Conservation (phyloP, 2,888 invertebrate genomes). For the Ypsolopha scabrella region DNA sequence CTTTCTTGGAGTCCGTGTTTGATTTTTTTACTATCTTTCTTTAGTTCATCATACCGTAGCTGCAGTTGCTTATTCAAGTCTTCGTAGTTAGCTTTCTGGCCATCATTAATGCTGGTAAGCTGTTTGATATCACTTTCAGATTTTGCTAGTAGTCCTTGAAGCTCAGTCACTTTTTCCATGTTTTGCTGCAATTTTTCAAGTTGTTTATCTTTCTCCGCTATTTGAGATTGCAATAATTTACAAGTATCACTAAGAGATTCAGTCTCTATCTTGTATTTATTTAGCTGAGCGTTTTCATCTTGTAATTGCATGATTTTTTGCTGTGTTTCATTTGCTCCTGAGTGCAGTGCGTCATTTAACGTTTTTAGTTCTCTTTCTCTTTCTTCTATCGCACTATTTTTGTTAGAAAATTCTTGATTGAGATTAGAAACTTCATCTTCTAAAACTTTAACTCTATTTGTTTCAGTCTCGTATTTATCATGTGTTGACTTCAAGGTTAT, state of each 20-base stretch:
- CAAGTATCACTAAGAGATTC: conserved; percentile 45
- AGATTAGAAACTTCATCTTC: conserved; percentile 37
- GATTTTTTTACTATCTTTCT: conserved; percentile 57
- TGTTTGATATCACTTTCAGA: conserved; percentile 60
- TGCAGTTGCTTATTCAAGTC: conserved; percentile 57
- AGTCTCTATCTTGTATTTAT: conserved; percentile 39
- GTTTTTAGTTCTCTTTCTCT: conserved; percentile 34
- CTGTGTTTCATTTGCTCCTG: conserved; percentile 38
- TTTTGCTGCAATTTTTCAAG: conserved; percentile 37
- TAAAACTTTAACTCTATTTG: conserved; percentile 29
- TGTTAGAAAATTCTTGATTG: conserved; percentile 30
- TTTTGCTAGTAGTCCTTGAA: conserved; percentile 46
- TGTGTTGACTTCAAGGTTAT: conserved; percentile 34
- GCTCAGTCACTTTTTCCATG: conserved; percentile 47
- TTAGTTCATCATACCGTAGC: conserved; percentile 49
- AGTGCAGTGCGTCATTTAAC: conserved; percentile 34
- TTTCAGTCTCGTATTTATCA: conserved; percentile 33
- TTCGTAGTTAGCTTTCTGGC: conserved; percentile 59
- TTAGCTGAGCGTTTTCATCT: conserved; percentile 42
- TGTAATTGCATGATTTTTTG: conserved; percentile 37
- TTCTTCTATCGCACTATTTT: conserved; percentile 31
- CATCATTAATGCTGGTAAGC: conserved; percentile 54
- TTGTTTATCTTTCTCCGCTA: conserved; percentile 40
- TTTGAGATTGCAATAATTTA: conserved; percentile 36
- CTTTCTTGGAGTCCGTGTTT: conserved; percentile 66